Base-by-base conservation (phyloP, 2,888 invertebrate species). In the Microctonus hyperodae region DNA sequence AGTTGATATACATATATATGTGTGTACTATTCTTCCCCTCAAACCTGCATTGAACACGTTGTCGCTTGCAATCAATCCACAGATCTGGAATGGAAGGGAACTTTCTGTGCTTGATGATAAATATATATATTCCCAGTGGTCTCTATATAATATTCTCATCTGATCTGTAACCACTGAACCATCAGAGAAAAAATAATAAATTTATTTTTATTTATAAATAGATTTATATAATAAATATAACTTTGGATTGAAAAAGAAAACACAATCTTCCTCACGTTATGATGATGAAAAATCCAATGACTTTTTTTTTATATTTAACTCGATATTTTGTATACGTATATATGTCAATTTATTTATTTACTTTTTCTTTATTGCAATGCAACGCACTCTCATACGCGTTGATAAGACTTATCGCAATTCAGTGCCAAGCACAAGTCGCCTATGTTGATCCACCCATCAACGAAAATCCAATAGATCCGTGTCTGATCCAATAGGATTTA, bases 11-110 rank as follows among this genome's bases (percentile, higher is more conserved):
- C 50, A 62, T 16, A 50, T 50, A 23, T 62, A 23, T 40, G 66
- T 44, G 25, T 40, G 60, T 44, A 31, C 28, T 28, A 13, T 16
- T 48, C 59, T 31, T 33, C 5, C n/a, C 37, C 40, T 55, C 61
- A 22, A 61, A n/a, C 35, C 51, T 67, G 51, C 35, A 51, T 35
- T 16, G 62, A 62, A 51, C 53, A 62, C 53, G 62, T 13, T 66
- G 67, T 67, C 67, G 62, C 33, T 51, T 64, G 67, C 67, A 67
- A 64, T 67, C 67, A 67, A 63, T 67, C 58, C 62, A 62, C 31
- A 51, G 67, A 67, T 63, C 53, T 56, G 63, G 37, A 67, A 63
- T 63, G 44, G 56, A 44, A 55, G 44, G n/a, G 31, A 62, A 53
- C 51, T 48, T 60, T 33, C 60, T 60, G 60, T 50, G 50, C 37